Evolutionary conservation across 2,113 vertebrate species (phyloP).

Genomic region (Coregonus clupeaformis): DNA sequence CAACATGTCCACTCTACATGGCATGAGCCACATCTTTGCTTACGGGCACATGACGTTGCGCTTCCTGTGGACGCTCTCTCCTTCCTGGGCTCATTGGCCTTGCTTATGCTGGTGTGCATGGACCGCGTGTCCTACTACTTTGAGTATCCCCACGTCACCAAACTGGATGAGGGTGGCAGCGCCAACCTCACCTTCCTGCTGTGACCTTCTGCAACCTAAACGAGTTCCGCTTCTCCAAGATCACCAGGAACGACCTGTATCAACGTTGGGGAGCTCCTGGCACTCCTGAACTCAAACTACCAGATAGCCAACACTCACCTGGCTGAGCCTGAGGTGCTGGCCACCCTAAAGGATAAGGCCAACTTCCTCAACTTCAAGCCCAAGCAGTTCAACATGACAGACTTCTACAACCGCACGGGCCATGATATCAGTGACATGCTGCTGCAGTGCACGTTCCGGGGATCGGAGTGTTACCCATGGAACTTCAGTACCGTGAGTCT

Average conservation of each 20-base stretch:
- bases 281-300: slow-evolving; percentile 81
- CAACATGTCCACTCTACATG: slow-evolving; percentile 84
- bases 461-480: slow-evolving; percentile 71
- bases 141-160: slow-evolving; percentile 80
- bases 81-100: slow-evolving; percentile 79
- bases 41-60: slow-evolving; percentile 83
- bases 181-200: slow-evolving; percentile 83
- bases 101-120: slow-evolving; percentile 81
- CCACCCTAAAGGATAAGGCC: slow-evolving; percentile 81
- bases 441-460: slow-evolving; percentile 84
- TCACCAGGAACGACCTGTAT: slow-evolving; percentile 86
- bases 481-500: slow-evolving; percentile 87
- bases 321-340: slow-evolving; percentile 80
- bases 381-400: slow-evolving; percentile 87
- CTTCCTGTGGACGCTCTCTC: slow-evolving; percentile 81
- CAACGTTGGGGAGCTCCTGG: slow-evolving; percentile 85
- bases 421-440: slow-evolving; percentile 87
- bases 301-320: slow-evolving; percentile 81
- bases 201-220: slow-evolving; percentile 90
- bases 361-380: slow-evolving; percentile 86
- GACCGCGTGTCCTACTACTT: slow-evolving; percentile 84
- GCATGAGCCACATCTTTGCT: slow-evolving; percentile 86
- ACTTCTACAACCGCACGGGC: slow-evolving; percentile 87
- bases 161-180: slow-evolving; percentile 80
- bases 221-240: slow-evolving; percentile 85